These are phyloP conservation scores for Lamprologus lemairii DNA, from an alignment of 2,113 vertebrate genomes.

Conservation along the genomic window DNA sequence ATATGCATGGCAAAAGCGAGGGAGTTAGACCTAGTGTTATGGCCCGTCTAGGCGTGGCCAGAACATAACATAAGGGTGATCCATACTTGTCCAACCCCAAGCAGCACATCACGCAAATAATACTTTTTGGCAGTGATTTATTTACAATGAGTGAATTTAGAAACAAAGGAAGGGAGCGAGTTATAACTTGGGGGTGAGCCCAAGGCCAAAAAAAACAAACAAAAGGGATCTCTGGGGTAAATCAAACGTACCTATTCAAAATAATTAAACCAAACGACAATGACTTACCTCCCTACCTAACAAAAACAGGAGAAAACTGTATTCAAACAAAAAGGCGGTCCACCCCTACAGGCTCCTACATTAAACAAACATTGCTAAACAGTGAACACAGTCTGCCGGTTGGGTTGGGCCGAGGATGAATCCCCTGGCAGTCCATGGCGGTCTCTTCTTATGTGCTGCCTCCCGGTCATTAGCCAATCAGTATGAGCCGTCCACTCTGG, in stretches of 20 bases:
- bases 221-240: not conserved
- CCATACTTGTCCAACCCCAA: not conserved
- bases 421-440: not conserved
- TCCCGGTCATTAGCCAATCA: fast-evolving
- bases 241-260: not conserved
- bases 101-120: not conserved
- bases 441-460: not conserved
- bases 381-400: not conserved
- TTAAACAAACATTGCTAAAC: not conserved
- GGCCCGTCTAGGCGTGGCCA: not conserved
- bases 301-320: not conserved
- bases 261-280: not conserved
- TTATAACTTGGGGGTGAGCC: not conserved
- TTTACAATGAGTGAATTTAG: not conserved
- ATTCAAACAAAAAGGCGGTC: not conserved
- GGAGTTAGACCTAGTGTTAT: not conserved
- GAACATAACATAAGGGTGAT: not conserved
- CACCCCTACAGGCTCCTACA: not conserved
- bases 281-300: not conserved
- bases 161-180: not conserved
- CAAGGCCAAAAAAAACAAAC: not conserved
- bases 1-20: not conserved
- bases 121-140: not conserved
- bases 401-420: not conserved
- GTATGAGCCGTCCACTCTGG: fast-evolving